phyloP scores from a whole-genome alignment of 2,113 vertebrate genomes.

The Crotophaga sulcirostris region DNA sequence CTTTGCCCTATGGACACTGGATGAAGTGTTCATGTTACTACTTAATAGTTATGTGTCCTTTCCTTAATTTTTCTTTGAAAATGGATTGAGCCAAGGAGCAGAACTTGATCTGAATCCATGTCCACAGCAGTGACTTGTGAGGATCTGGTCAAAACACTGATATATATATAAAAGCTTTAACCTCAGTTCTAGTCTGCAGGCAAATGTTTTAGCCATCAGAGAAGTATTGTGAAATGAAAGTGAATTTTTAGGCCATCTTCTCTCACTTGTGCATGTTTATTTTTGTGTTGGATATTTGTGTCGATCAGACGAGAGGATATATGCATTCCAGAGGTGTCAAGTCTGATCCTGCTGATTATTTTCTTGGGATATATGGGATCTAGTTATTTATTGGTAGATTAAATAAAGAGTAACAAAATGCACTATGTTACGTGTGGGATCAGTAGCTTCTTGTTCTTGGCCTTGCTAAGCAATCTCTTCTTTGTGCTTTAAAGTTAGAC shows the following conservation, averaged over 20 bases:
- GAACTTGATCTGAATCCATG: background rate
- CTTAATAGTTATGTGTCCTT: background rate
- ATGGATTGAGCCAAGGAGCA: background rate
- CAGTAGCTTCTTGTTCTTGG: background rate
- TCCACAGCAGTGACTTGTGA: background rate
- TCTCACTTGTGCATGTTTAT: background rate
- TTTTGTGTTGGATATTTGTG: background rate
- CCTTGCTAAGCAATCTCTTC: background rate
- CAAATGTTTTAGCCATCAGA: background rate
- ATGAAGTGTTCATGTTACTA: background rate
- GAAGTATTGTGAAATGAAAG: background rate
- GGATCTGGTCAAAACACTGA: background rate
- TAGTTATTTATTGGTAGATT: background rate
- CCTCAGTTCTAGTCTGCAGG: background rate
- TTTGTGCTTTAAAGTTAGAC: background rate
- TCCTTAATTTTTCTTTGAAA: slow-evolving; percentile 44
- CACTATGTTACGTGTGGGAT: background rate
- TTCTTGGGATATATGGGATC: background rate
- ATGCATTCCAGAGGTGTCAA: background rate
- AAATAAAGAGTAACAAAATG: background rate
- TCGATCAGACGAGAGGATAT: background rate
- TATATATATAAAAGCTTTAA: background rate
- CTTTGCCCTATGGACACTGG: background rate
- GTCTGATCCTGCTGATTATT: background rate
- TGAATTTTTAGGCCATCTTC: background rate